These are phyloP conservation scores for Eidolon dupreanum DNA, from an alignment of 2,797 vertebrate species.

Conservation along the genomic window DNA sequence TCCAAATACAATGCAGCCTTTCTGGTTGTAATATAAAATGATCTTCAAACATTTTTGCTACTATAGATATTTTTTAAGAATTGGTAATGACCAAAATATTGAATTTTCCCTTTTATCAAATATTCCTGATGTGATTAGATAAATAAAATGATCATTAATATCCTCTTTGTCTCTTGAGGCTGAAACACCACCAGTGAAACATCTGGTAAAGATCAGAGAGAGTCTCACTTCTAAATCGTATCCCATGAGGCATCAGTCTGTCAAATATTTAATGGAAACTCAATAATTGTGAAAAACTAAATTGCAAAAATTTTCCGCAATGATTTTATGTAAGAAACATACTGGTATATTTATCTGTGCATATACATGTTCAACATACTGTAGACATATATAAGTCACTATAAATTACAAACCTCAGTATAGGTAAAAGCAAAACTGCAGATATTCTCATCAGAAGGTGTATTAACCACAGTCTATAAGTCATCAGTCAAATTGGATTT, in stretches of 20 bases:
- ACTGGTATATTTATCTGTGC: not conserved
- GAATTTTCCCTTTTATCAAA: slow-evolving; percentile 76
- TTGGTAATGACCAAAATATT: slow-evolving; percentile 51
- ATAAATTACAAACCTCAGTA: slow-evolving; percentile 11
- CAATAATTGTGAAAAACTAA: slow-evolving; percentile 50
- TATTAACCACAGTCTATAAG: slow-evolving; percentile 45
- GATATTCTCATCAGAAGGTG: slow-evolving; percentile 70
- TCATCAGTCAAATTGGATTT: slow-evolving; percentile 56
- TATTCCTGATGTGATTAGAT: slow-evolving; percentile 77
- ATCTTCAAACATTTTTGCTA: slow-evolving; percentile 62
- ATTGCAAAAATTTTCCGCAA: not conserved
- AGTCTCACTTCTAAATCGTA: slow-evolving; percentile 67
- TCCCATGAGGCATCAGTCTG: slow-evolving; percentile 54
- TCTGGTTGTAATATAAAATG: slow-evolving; percentile 64
- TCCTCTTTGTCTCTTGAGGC: slow-evolving; percentile 76
- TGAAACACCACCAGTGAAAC: slow-evolving; percentile 69
- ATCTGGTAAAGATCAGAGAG: slow-evolving; percentile 79
- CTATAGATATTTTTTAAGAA: slow-evolving; percentile 67
- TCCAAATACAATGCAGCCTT: slow-evolving; percentile 23
- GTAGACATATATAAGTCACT: slow-evolving; percentile 2
- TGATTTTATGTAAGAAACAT: slow-evolving; percentile 49
- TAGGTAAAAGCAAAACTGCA: slow-evolving; percentile 50
- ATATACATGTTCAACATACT: not conserved
- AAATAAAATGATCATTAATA: slow-evolving; percentile 76
- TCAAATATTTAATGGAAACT: slow-evolving; percentile 62